Percentiles rank a stretch among this genome's conserved stretches.
Conservation (phyloP, 2,113 vertebrate species). For the Glareola pratincola region DNA sequence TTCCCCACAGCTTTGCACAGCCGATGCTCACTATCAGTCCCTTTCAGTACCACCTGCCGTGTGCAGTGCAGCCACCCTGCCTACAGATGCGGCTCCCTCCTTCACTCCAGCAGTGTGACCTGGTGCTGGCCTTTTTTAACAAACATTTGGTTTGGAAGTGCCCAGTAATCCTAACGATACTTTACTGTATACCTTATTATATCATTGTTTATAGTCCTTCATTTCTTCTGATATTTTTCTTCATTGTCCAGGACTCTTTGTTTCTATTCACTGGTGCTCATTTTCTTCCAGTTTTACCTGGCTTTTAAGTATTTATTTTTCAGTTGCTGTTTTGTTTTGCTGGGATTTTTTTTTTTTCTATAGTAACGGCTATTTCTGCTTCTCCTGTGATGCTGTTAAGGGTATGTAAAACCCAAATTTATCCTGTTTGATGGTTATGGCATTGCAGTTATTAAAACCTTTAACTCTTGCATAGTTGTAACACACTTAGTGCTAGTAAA, state of each 20-base stretch:
- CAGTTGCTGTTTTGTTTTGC: too few relatives aligned
- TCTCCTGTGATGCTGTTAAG: background rate
- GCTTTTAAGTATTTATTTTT: background rate
- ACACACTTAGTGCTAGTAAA: background rate
- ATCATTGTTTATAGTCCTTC: background rate
- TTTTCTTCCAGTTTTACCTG: background rate
- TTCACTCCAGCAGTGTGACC: background rate
- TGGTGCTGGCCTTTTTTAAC: background rate
- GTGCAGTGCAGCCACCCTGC: rapidly evolving
- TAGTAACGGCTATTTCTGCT: background rate
- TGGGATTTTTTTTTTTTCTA: background rate
- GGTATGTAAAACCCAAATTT: background rate
- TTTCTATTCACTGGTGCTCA: background rate
- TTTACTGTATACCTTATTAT: background rate
- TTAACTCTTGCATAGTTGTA: background rate
- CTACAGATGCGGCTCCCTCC: too few relatives aligned
- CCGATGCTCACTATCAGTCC: background rate
- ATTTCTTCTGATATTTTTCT: background rate
- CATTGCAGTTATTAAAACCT: background rate
- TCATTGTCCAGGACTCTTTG: background rate
- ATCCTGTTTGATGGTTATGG: background rate
- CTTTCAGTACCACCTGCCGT: background rate
- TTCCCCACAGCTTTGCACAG: background rate
- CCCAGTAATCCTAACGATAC: background rate
- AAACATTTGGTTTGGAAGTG: background rate